A percentile compares a stretch with the other conserved stretches of the same genome.
Conservation (phyloP, 2,888 invertebrate genomes). For the Cecidostiba fungosa region DNA sequence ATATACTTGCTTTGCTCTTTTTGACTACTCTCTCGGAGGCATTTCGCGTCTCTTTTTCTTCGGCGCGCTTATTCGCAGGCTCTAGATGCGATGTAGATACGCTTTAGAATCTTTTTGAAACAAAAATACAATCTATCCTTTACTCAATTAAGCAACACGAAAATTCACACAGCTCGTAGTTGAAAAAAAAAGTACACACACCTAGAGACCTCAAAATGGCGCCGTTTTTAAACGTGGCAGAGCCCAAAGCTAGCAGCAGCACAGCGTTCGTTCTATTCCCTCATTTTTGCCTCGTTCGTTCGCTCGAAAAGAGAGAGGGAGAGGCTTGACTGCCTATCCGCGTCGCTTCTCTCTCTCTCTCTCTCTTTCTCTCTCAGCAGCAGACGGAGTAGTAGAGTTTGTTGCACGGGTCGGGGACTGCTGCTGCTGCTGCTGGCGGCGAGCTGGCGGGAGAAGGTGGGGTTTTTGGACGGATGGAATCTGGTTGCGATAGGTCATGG, state of each 20-base stretch:
- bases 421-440: slow-evolving; percentile 22
- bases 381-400: slow-evolving; percentile 6
- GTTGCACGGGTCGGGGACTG: slow-evolving; percentile 57
- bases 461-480: slow-evolving; percentile 65
- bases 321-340: not conserved
- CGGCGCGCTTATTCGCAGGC: not conserved
- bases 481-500: slow-evolving; percentile 65
- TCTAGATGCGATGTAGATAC: too few relatives aligned
- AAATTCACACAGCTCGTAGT: too few relatives aligned
- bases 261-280: slow-evolving; percentile 16
- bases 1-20: not conserved
- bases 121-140: too few relatives aligned
- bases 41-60: not conserved
- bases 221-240: not conserved
- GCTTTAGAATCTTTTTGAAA: too few relatives aligned
- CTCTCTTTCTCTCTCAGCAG: slow-evolving; percentile 43
- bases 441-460: slow-evolving; percentile 55
- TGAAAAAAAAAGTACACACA: not conserved
- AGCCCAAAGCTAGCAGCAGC: not conserved
- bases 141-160: too few relatives aligned
- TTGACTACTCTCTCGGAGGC: not conserved
- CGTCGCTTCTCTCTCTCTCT: slow-evolving; percentile 7
- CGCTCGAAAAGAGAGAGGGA: slow-evolving; percentile 17
- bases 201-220: not conserved
- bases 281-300: slow-evolving; percentile 16